A percentile compares a stretch with the other conserved stretches of the same genome.
Evolutionary conservation across 2,888 invertebrate genomes (phyloP).

Genomic region (Ischnus inquisitorius): DNA sequence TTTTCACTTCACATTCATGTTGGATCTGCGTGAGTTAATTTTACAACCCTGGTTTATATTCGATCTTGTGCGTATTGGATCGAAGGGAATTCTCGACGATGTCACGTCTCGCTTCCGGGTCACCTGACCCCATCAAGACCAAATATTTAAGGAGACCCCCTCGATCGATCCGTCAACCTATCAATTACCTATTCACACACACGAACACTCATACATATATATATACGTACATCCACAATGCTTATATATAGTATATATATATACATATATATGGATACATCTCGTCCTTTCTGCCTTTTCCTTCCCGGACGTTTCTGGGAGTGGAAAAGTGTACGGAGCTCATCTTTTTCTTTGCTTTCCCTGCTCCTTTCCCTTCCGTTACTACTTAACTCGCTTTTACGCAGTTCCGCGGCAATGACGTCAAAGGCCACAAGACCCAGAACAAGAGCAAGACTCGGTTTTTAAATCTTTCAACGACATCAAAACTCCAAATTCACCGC

Average conservation of each 20-base stretch:
- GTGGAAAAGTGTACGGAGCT: constrained; percentile 3
- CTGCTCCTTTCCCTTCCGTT: background rate
- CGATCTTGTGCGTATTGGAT: constrained; percentile 1
- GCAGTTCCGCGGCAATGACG: constrained; percentile 19
- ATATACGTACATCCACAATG: too few relatives aligned
- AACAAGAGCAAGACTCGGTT: background rate
- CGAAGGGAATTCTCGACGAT: constrained; percentile 14
- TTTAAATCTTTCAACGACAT: background rate
- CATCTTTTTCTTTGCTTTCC: background rate
- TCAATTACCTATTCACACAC: constrained; percentile 62
- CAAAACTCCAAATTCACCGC: background rate
- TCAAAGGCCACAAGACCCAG: background rate
- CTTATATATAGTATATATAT: too few relatives aligned
- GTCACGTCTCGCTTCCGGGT: constrained; percentile 57
- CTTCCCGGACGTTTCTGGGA: constrained; percentile 36
- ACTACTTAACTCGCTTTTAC: constrained; percentile 22
- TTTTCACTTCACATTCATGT: background rate
- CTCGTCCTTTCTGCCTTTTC: background rate
- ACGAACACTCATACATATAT: background rate
- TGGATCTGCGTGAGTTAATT: background rate
- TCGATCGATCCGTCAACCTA: constrained; percentile 68
- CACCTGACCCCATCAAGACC: constrained; percentile 55
- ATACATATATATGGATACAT: background rate
- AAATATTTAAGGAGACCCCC: constrained; percentile 67
- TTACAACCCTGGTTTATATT: background rate